Evolutionary conservation across 2,113 vertebrate species (phyloP).

Genomic region (Actinemys pallida): DNA sequence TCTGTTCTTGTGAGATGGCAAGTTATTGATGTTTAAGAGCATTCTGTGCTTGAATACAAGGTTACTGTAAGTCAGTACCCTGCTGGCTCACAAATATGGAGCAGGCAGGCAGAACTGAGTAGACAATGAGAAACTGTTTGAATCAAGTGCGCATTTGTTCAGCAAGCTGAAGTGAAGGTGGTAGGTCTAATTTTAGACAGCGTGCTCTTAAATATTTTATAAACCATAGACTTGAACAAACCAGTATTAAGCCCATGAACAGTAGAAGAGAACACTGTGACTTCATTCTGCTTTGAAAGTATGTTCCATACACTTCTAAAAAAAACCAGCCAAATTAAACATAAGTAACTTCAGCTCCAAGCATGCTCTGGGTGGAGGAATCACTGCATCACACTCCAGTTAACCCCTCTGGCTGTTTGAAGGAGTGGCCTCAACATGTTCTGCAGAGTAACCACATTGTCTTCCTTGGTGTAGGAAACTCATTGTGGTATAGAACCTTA

Average conservation of each 20-base stretch:
- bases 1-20: background rate
- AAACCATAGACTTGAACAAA: background rate
- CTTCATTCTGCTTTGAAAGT: background rate
- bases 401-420: background rate
- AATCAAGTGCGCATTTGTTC: background rate
- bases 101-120: background rate
- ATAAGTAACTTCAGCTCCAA: background rate
- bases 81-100: background rate
- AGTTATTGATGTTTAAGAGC: background rate
- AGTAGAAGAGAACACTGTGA: rapidly evolving
- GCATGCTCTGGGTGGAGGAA: background rate
- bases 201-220: background rate
- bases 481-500: rapidly evolving
- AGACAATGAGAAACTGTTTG: background rate
- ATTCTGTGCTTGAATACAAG: background rate
- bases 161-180: background rate
- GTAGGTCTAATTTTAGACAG: background rate
- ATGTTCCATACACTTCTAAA: background rate
- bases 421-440: background rate
- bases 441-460: background rate
- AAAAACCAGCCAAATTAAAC: background rate
- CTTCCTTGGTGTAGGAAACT: background rate
- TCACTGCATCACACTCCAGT: rapidly evolving
- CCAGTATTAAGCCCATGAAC: background rate
- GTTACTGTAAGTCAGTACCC: background rate